Conservation (phyloP, 2,113 vertebrate species). For the Mungos mungo region DNA sequence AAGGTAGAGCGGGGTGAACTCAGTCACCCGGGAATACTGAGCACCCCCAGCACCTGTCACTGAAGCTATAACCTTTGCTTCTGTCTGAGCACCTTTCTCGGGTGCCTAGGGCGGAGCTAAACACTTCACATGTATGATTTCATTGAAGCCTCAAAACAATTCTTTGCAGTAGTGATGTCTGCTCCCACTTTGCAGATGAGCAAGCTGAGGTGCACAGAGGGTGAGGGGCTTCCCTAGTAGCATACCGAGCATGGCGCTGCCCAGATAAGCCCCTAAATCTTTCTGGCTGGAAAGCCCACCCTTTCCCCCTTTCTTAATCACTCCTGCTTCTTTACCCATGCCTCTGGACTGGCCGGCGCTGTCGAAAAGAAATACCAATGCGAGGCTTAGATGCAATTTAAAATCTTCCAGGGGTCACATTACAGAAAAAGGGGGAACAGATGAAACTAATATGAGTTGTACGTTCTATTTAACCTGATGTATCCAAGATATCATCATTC, state of each 20-base stretch:
- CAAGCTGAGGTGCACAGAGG: not conserved
- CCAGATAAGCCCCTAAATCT: too few species aligned
- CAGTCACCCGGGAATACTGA: not conserved
- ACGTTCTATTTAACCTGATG: not conserved
- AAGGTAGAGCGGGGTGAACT: not conserved
- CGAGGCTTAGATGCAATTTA: fast-evolving
- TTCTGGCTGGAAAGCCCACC: not conserved
- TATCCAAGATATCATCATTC: not conserved
- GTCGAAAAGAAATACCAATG: not conserved
- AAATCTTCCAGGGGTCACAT: not conserved
- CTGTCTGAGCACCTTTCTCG: not conserved
- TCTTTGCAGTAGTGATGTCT: not conserved
- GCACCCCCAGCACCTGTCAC: too few species aligned
- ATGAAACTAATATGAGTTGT: not conserved
- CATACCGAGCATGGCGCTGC: not conserved
- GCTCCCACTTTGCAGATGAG: not conserved
- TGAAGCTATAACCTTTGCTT: not conserved
- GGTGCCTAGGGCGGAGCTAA: not conserved
- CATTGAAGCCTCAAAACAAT: not conserved
- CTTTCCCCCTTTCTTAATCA: not conserved
- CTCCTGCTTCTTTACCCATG: not conserved
- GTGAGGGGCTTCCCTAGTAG: not conserved
- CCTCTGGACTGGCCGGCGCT: not conserved
- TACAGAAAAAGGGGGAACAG: not conserved
- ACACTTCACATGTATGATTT: not conserved